phyloP scores from a whole-genome alignment of 2,888 invertebrate species.

The Euzetes globulus region DNA sequence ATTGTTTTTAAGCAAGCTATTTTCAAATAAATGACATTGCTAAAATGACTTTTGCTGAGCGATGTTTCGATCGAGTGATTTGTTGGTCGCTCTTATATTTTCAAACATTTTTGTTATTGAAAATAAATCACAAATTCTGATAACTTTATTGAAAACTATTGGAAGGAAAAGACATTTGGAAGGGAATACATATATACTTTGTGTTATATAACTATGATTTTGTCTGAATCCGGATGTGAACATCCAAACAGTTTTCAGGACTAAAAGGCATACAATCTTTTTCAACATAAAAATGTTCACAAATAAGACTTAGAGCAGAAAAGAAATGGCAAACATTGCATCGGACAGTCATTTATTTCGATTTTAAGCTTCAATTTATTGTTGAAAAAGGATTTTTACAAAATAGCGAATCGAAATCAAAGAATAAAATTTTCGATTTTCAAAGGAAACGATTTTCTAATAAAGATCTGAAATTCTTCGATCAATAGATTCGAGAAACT shows the following conservation, averaged over 20 bases:
- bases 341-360: background rate
- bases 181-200: background rate
- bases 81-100: too few species aligned
- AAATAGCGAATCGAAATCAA: background rate
- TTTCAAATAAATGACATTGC: too few species aligned
- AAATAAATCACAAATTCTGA: background rate
- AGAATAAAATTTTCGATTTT: background rate
- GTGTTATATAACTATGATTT: background rate
- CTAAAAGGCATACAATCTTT: background rate
- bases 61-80: too few species aligned
- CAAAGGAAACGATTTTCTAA: background rate
- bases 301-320: background rate
- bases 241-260: background rate
- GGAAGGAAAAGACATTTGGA: background rate
- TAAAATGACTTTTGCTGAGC: too few species aligned
- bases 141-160: background rate
- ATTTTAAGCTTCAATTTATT: background rate
- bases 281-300: background rate
- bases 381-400: background rate
- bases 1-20: too few species aligned
- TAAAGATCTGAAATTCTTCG: background rate
- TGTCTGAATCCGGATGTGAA: slow-evolving; percentile 1
- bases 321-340: background rate
- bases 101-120: background rate
- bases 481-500: too few species aligned